Evolutionary conservation across 2,797 vertebrate genomes (phyloP).

Genomic region (Euthynnus affinis): DNA sequence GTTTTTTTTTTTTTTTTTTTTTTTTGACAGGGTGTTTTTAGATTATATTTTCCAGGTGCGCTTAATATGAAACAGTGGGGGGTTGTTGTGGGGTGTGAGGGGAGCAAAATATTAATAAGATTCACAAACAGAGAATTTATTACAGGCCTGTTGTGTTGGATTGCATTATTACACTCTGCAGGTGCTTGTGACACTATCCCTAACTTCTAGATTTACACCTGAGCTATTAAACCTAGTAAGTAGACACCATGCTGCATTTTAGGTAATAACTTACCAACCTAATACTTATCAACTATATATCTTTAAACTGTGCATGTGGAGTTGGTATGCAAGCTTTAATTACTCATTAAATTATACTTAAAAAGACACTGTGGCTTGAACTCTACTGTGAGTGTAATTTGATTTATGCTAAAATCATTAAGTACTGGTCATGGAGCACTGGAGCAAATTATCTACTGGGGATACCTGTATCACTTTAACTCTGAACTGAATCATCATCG

Average conservation of each 20-base stretch:
- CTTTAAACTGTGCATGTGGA: no score
- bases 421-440: no score
- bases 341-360: no score
- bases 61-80: background rate
- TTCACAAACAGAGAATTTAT: background rate
- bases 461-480: no score
- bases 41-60: background rate
- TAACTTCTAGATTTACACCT: background rate
- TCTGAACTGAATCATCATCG: no score
- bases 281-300: no score
- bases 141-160: background rate
- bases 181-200: background rate
- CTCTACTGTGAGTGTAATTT: no score
- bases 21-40: no score
- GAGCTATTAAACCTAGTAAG: background rate
- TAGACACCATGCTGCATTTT: background rate
- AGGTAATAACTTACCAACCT: background rate
- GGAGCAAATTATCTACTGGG: no score
- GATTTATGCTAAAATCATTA: no score
- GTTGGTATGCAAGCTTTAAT: no score
- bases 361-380: no score
- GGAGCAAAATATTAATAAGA: constrained; percentile 11
- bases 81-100: background rate
- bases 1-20: background rate
- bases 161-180: background rate